These are phyloP conservation scores for Melitaea athalia DNA, from an alignment of 2,888 invertebrate genomes.

Conservation along the genomic window DNA sequence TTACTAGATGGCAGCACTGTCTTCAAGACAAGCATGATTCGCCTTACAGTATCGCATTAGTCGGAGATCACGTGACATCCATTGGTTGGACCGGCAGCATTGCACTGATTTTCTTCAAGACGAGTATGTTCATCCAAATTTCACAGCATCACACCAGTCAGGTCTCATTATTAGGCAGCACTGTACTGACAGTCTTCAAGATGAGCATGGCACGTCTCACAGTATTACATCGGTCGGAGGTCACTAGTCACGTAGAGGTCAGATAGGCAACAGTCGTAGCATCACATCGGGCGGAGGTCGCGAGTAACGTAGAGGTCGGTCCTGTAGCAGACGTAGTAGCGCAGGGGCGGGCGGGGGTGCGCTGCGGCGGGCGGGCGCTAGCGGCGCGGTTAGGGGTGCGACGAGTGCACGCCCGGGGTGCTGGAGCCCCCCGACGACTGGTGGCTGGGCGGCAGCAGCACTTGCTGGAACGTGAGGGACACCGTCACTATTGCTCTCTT, in stretches of 20 bases:
- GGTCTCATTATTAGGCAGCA: too few relatives aligned
- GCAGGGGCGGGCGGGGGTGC: conserved; percentile 45
- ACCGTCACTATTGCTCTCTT: background rate
- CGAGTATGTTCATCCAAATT: too few relatives aligned
- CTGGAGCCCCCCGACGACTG: conserved; percentile 52
- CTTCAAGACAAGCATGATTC: too few relatives aligned
- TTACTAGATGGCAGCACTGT: too few relatives aligned
- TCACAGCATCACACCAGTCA: too few relatives aligned
- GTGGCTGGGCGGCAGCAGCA: conserved; percentile 60
- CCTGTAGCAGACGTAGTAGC: conserved; percentile 10
- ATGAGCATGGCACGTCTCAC: background rate
- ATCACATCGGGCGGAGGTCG: background rate
- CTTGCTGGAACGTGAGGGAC: conserved; percentile 48
- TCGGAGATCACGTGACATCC: too few relatives aligned
- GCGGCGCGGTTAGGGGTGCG: conserved; percentile 55
- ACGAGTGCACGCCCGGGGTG: conserved; percentile 58
- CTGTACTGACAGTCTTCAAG: too few relatives aligned
- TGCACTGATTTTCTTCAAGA: too few relatives aligned
- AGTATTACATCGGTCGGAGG: background rate
- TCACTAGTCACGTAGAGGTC: background rate
- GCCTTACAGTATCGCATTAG: too few relatives aligned
- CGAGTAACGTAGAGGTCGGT: background rate
- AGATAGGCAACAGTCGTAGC: background rate
- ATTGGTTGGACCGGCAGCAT: too few relatives aligned
- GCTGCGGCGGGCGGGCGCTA: conserved; percentile 40